Evolutionary conservation across 2,888 invertebrate species (phyloP).

Genomic region (Ligdia adustata): DNA sequence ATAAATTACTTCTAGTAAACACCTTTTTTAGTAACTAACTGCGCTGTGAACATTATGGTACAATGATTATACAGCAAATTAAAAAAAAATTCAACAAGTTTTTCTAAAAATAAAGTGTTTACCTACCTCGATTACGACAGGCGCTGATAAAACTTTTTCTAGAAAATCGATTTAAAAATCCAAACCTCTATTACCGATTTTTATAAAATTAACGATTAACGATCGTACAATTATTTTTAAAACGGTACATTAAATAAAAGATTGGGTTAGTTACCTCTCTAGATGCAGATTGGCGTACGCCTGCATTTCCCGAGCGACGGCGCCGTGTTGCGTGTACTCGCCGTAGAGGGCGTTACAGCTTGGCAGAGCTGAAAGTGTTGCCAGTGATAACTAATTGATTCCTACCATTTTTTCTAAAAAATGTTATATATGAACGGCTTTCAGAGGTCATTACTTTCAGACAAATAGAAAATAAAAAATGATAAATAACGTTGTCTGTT

Average conservation of each 20-base stretch:
- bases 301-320: slow-evolving; percentile 66
- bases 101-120: too few relatives aligned
- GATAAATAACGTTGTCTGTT: too few relatives aligned
- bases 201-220: background rate
- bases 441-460: too few relatives aligned
- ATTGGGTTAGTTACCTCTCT: slow-evolving; percentile 57
- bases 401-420: slow-evolving; percentile 7
- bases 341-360: slow-evolving; percentile 88
- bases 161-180: too few relatives aligned
- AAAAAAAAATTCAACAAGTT: too few relatives aligned
- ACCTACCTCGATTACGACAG: too few relatives aligned
- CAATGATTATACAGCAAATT: too few relatives aligned
- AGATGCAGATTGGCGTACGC: slow-evolving; percentile 87
- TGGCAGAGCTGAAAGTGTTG: slow-evolving; percentile 54
- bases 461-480: too few relatives aligned
- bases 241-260: background rate
- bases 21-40: too few relatives aligned
- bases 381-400: background rate
- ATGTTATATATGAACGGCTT: background rate
- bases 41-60: too few relatives aligned
- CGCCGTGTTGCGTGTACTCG: slow-evolving; percentile 77
- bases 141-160: too few relatives aligned
- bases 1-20: too few relatives aligned
- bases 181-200: background rate
- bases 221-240: background rate